Base-by-base conservation (phyloP, 2,888 invertebrate genomes). In the Cosmia trapezina region DNA sequence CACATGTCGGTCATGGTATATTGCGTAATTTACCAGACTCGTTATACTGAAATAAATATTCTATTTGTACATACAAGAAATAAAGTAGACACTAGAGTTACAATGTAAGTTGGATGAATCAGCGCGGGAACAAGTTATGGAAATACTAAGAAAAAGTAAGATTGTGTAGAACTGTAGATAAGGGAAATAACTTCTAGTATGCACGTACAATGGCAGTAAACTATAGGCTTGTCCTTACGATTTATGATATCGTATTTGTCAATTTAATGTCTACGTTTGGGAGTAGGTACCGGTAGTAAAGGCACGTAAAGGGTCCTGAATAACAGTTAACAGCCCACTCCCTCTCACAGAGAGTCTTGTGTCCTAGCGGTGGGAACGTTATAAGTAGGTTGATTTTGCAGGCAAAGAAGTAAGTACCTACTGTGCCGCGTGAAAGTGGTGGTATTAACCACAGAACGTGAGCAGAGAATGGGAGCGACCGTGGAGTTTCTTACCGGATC, bases 1-100 rank as follows among this genome's bases (percentile, higher is more conserved):
- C 64, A 73, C 37, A 59, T 67, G 73, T 72, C 56, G 45, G 80
- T 83, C 80, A 80, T 62, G 76, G 60, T 57, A 45, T 47, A 62
- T 76, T 82, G 65, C 73, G 62, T 76, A 80, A 82, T 76, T 45
- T 59, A 51, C 22, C 33, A 56, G 43, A 47, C 45, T 37, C 41
- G 33, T 14, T 60, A 19, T 33, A 71, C 45, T 61, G 37, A 54
- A 41, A 54, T 47, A 54, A 19, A 51, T 71, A 49, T 49, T n/a
- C n/a, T 59, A 49, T 72, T 57, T 17, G 47, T 56, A 54, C 8
- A 37, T 37, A 17, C 8, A 47, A 68, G 47, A 49, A 43, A 45
- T 41, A 41, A 19, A 19, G 12, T 67, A 45, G 43, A 1, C 22
- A 17, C 11, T 33, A 66, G 37, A 28, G 28, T n/a, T n/a, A 43